phyloP scores from a whole-genome alignment of 2,113 vertebrate genomes.

The Ailuropoda melanoleuca region DNA sequence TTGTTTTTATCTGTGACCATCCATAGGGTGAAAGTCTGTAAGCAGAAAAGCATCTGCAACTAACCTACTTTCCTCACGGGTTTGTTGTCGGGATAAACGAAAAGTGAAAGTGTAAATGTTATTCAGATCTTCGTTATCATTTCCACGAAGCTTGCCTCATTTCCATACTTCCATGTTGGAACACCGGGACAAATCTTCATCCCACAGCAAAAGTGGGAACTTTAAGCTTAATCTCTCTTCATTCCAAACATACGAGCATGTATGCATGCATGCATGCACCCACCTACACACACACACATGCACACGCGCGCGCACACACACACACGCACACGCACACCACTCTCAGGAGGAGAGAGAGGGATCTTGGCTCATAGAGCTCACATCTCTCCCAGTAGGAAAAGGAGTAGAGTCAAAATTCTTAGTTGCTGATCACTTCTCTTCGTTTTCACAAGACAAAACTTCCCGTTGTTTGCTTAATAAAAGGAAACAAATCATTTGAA shows the following conservation, averaged over 20 bases:
- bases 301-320: too few relatives aligned
- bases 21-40: neutral
- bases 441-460: conserved; percentile 6
- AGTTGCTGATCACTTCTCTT: neutral
- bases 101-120: neutral
- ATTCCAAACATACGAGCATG: neutral
- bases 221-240: neutral
- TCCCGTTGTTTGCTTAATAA: neutral
- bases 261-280: neutral
- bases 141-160: neutral
- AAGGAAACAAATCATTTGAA: conserved; percentile 24
- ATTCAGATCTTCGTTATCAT: neutral
- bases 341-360: neutral
- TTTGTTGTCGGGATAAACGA: neutral
- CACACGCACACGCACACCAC: too few relatives aligned
- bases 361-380: neutral
- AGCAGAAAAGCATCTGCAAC: neutral
- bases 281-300: neutral
- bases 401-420: neutral
- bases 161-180: neutral
- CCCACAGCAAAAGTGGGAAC: neutral
- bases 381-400: neutral
- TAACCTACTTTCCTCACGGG: neutral
- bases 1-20: neutral
- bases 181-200: neutral